Percentiles rank a stretch among this genome's conserved stretches.
Conservation (phyloP, 1,140 invertebrate genomes). For the Mylabris phalerata region DNA sequence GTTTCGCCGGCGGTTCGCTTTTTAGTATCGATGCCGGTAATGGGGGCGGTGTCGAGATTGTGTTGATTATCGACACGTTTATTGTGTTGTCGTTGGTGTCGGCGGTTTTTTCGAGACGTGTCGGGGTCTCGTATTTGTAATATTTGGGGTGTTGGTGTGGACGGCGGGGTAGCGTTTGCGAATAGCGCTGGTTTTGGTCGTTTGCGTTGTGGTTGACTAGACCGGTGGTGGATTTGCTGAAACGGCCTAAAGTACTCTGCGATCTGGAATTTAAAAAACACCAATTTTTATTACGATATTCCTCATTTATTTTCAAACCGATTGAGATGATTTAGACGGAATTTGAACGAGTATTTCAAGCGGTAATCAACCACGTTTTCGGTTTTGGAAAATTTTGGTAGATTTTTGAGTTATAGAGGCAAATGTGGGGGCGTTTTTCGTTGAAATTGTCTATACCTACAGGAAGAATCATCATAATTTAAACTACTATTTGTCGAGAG, state of each 20-base stretch:
- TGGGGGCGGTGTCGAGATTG: conserved; percentile 43
- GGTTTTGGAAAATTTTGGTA: no score
- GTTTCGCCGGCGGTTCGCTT: conserved; percentile 58
- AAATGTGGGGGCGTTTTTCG: no score
- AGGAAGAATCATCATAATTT: no score
- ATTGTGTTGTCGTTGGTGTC: conserved; percentile 57
- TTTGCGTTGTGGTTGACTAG: conserved; percentile 50
- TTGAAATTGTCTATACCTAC: no score
- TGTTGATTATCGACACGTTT: conserved; percentile 68
- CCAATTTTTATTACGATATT: no score
- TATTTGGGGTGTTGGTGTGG: conserved; percentile 40
- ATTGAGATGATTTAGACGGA: no score
- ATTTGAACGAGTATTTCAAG: no score
- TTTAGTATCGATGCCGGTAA: conserved; percentile 20
- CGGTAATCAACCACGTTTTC: no score
- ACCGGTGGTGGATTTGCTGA: conserved; percentile 70
- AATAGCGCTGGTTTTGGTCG: conserved; percentile 52
- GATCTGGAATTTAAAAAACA: conserved; percentile 43
- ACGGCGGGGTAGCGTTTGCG: conserved; percentile 69
- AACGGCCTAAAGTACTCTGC: conserved; percentile 63
- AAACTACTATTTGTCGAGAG: no score
- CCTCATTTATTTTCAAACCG: no score
- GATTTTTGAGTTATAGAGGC: no score
- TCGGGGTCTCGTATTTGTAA: conserved; percentile 41
- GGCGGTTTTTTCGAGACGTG: conserved; percentile 47